Base-by-base conservation (phyloP, 2,888 invertebrate genomes). In the Lucinisca nassula region DNA sequence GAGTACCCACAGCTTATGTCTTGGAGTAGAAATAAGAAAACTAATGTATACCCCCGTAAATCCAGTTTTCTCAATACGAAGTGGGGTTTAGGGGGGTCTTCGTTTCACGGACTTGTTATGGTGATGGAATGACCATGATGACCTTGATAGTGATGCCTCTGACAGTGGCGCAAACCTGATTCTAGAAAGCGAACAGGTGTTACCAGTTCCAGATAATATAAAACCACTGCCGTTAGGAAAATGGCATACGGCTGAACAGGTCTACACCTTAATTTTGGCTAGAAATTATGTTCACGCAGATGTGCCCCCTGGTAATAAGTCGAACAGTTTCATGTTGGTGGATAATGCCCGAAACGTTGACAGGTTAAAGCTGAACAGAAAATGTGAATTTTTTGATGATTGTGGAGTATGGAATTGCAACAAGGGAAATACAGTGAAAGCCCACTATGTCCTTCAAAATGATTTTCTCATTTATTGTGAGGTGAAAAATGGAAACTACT, bases 321-420 rank as follows among this genome's bases (percentile, higher is more conserved):
- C 79, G 0, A 27, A 84, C 49, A n/a, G 78, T 17, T 84, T 40
- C 38, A 45, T 84, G 61, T 32, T 84, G 21, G 61, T 84, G 10
- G 74, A 84, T 74, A 84, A 79, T 45, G 30, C 78, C 1, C 49
- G 73, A 58, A 84, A 84, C 24, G 10, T 61, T 0, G n/a, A 8
- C 35, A 55, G 55, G 14, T 24, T 84, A 30, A 40, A 73, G 45
- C 24, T 14, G 0, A 77, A 85, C 6, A 37, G 45, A 73, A 84
- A 70, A 24, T 81, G 81, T 78, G 72, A 85, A 17, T 85, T 73
- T 37, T 85, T 61, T 61, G 80, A 85, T 27, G 80, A 80, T 32
- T 76, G 80, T 73, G 84, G 84, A 6, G 21, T 77, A 1, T 85
- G 84, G 80, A 73, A 77, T n/a, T 24, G 17, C 3, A 35, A 21